Conservation (phyloP, 2,797 vertebrate species). For the Pempheris klunzingeri region DNA sequence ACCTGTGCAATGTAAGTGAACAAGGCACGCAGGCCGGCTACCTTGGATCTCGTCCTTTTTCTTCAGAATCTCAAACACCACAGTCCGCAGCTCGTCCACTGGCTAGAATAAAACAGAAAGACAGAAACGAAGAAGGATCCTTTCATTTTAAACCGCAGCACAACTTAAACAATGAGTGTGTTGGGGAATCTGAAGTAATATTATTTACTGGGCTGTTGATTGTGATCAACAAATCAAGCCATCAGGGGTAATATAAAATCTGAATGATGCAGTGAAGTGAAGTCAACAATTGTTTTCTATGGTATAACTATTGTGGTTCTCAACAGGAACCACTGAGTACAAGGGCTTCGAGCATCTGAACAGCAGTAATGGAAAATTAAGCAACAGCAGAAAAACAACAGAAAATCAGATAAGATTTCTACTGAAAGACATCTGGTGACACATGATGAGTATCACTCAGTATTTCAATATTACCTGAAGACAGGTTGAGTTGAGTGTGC, state of each 20-base stretch:
- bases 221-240: not conserved
- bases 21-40: constrained; percentile 20
- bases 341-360: too few relatives aligned
- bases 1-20: not conserved
- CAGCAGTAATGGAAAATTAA: too few relatives aligned
- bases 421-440: too few relatives aligned
- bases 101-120: constrained; percentile 80
- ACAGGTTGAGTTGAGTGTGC: too few relatives aligned
- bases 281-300: not conserved
- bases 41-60: constrained; percentile 78
- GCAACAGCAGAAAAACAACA: too few relatives aligned
- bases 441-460: too few relatives aligned
- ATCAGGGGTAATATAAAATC: not conserved
- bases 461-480: too few relatives aligned
- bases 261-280: not conserved
- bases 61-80: constrained; percentile 90
- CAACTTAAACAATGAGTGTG: not conserved
- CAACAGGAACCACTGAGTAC: too few relatives aligned
- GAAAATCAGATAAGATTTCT: too few relatives aligned
- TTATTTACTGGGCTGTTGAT: not conserved
- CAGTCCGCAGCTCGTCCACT: constrained; percentile 87
- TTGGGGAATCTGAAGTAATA: not conserved
- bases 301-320: too few relatives aligned
- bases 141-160: not conserved
- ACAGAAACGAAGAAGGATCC: not conserved